phyloP scores from a whole-genome alignment of 1,140 invertebrate species.

The Trichonephila clavata region DNA sequence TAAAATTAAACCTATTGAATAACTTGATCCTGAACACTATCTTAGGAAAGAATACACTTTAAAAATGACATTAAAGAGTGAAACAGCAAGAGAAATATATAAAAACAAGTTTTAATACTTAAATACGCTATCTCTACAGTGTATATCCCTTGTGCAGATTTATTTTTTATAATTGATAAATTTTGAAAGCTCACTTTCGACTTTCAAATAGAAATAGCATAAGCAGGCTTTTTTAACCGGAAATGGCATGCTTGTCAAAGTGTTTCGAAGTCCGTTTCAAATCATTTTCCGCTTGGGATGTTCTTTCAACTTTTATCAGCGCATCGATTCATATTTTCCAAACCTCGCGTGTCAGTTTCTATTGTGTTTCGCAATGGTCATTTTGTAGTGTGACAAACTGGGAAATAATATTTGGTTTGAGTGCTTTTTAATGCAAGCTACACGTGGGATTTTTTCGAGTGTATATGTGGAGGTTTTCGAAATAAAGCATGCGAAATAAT shows the following conservation, averaged over 20 bases:
- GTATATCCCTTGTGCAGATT: neutral
- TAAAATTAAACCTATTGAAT: too few relatives aligned
- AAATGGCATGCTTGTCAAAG: constrained; percentile 17
- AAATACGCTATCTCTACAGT: too few relatives aligned
- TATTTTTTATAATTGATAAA: neutral
- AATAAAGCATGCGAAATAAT: neutral
- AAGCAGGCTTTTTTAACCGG: neutral
- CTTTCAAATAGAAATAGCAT: neutral
- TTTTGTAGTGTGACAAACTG: constrained; percentile 26
- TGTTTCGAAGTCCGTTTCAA: constrained; percentile 18
- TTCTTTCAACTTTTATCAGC: neutral
- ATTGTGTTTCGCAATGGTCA: neutral
- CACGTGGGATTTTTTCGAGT: neutral
- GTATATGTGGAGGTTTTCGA: neutral
- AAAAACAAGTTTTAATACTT: too few relatives aligned
- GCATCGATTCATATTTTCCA: neutral
- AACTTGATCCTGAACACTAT: too few relatives aligned
- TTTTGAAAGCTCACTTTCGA: neutral
- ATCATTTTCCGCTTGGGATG: constrained; percentile 18
- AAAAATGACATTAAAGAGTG: too few relatives aligned
- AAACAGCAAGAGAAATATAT: too few relatives aligned
- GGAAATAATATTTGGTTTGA: neutral
- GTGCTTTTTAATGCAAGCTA: neutral
- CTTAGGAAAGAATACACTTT: too few relatives aligned
- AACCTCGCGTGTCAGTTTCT: neutral